These are phyloP conservation scores for Silurus aristotelis DNA, from an alignment of 2,797 vertebrate species.

Conservation along the genomic window DNA sequence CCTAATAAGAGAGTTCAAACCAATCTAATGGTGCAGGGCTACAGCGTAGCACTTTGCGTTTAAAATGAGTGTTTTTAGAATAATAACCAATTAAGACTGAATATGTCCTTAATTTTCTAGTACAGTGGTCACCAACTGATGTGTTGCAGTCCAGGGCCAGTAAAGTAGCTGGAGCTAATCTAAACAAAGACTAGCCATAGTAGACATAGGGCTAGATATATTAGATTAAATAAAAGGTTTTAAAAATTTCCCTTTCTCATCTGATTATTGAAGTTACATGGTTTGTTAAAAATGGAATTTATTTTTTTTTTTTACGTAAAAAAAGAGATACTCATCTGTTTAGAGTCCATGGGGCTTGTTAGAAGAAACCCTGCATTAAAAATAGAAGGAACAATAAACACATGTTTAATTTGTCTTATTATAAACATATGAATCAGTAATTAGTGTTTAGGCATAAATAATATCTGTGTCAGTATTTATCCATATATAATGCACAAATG, in stretches of 20 bases:
- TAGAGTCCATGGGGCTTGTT: not conserved
- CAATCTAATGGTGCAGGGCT: constrained; percentile 56
- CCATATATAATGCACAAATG: not conserved
- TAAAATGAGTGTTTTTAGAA: constrained; percentile 17
- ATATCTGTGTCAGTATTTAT: not conserved
- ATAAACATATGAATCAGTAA: not conserved
- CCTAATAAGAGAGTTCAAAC: constrained; percentile 57
- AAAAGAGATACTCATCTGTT: not conserved
- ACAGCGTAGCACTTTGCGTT: constrained; percentile 44
- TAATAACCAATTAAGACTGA: not conserved
- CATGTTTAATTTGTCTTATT: not conserved
- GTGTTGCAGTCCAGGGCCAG: not conserved
- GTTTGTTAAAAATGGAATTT: not conserved
- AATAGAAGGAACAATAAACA: too few relatives aligned
- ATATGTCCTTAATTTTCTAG: not conserved
- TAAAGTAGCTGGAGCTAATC: not conserved
- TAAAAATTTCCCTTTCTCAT: too few relatives aligned
- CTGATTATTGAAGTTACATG: not conserved
- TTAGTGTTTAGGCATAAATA: not conserved
- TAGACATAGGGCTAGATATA: too few relatives aligned
- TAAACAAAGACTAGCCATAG: too few relatives aligned
- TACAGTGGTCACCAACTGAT: not conserved
- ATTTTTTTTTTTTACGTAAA: too few relatives aligned
- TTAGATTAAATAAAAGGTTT: not conserved
- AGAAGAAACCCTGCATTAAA: not conserved